A percentile compares a stretch with the other conserved stretches of the same genome.
These are phyloP conservation scores for Actinia equina DNA, from an alignment of 64 coral and sea anemone species.

Conservation along the genomic window DNA sequence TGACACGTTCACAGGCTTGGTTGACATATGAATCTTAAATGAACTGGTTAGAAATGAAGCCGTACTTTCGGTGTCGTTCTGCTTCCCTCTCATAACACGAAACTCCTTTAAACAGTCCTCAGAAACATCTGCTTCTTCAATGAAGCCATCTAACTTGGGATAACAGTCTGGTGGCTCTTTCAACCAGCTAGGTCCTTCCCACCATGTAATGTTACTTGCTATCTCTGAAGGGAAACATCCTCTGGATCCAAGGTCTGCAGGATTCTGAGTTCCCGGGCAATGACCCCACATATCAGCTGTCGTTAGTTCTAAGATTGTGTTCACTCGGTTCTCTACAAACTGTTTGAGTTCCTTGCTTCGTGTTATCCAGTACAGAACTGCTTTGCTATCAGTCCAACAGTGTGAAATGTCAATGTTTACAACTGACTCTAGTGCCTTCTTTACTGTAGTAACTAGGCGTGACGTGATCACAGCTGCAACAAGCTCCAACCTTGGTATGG, in stretches of 20 bases:
- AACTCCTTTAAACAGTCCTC: constrained; percentile 38
- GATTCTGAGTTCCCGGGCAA: constrained; percentile 31
- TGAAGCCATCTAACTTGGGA: constrained; percentile 9
- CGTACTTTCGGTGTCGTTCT: background rate
- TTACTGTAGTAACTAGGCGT: constrained; percentile 18
- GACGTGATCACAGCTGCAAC: constrained; percentile 44
- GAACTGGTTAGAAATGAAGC: background rate
- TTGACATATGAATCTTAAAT: background rate
- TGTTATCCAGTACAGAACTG: constrained; percentile 43
- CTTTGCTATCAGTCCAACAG: constrained; percentile 47
- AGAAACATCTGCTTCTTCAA: constrained; percentile 10
- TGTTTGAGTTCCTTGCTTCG: constrained; percentile 35
- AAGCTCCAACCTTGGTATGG: constrained; percentile 51
- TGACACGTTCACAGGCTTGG: constrained; percentile 29
- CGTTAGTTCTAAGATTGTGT: constrained; percentile 24
- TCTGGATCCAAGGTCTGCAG: constrained; percentile 37
- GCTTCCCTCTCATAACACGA: background rate
- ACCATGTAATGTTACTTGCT: constrained; percentile 5
- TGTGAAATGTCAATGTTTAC: background rate
- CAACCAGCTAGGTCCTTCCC: constrained; percentile 27
- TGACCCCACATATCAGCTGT: constrained; percentile 29
- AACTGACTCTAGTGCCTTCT: constrained; percentile 13
- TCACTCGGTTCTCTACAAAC: constrained; percentile 55
- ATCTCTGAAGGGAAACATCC: constrained; percentile 19
- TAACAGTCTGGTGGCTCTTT: constrained; percentile 11